Evolutionary conservation across 1,140 invertebrate species (phyloP).

Genomic region (Subanguina moxae): DNA sequence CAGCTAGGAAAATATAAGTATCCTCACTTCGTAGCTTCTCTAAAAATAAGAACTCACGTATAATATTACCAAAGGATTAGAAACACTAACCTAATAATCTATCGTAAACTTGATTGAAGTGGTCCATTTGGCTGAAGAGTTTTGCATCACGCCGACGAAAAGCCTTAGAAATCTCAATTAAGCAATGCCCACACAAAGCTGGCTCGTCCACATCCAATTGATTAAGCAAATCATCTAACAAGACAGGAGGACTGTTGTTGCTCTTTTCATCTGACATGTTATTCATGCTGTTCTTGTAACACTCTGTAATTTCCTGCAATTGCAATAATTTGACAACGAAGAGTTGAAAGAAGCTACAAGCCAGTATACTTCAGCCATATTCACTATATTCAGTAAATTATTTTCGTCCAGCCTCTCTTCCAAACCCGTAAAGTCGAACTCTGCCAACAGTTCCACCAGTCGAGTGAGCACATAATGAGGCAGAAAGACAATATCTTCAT

Average conservation of each 20-base stretch:
- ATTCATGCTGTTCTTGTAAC: conserved; percentile 10
- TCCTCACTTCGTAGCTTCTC: conserved; percentile 36
- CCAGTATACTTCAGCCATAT: conserved; percentile 10
- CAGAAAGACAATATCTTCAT: conserved; percentile 11
- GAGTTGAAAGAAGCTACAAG: not conserved
- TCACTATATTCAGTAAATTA: conserved; percentile 8
- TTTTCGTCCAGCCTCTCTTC: conserved; percentile 13
- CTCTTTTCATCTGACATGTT: not conserved
- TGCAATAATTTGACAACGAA: not conserved
- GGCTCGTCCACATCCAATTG: conserved; percentile 6
- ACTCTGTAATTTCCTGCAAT: conserved; percentile 14
- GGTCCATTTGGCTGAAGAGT: conserved; percentile 3
- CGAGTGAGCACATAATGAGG: conserved; percentile 13
- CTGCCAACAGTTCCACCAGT: not conserved
- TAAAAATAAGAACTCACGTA: conserved; percentile 13
- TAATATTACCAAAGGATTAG: conserved; percentile 18
- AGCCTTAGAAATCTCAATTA: conserved; percentile 19
- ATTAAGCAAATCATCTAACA: conserved; percentile 4
- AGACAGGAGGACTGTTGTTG: not conserved
- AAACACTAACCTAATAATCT: conserved; percentile 30
- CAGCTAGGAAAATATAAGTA: conserved; percentile 43
- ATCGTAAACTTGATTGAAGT: conserved; percentile 18
- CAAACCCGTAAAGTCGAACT: conserved; percentile 5
- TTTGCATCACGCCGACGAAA: conserved; percentile 17
- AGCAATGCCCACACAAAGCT: conserved; percentile 5